A percentile compares a stretch with the other conserved stretches of the same genome.
Evolutionary conservation across 1,140 invertebrate species (phyloP).

Genomic region (Drosophila tropicalis): DNA sequence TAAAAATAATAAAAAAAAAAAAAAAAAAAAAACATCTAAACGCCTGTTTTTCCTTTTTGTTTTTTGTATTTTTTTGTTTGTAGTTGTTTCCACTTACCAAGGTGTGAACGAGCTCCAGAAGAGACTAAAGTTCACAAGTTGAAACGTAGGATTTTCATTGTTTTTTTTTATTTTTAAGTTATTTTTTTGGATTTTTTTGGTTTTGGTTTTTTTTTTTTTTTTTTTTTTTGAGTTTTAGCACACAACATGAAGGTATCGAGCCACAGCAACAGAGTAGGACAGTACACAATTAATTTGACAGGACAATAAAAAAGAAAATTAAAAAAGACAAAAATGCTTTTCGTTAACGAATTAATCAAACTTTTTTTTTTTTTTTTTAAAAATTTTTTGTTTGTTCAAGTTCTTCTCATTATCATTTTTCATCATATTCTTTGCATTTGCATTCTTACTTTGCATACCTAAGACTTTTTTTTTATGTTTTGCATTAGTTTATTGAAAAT

Average conservation of each 20-base stretch:
- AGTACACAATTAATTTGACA: slow-evolving; percentile 86
- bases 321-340: slow-evolving; percentile 80
- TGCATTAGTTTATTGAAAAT: slow-evolving; percentile 3
- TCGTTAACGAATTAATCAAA: slow-evolving; percentile 79
- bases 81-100: slow-evolving; percentile 89
- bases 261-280: slow-evolving; percentile 86
- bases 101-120: slow-evolving; percentile 98
- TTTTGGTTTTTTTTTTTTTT: slow-evolving; percentile 57
- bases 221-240: slow-evolving; percentile 74
- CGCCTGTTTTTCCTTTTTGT: slow-evolving; percentile 59
- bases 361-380: slow-evolving; percentile 48
- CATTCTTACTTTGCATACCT: slow-evolving; percentile 44
- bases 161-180: slow-evolving; percentile 37
- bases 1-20: slow-evolving; percentile 11
- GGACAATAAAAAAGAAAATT: slow-evolving; percentile 82
- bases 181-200: slow-evolving; percentile 44
- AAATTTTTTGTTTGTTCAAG: slow-evolving; percentile 27
- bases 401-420: slow-evolving; percentile 1
- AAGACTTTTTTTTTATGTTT: slow-evolving; percentile 49
- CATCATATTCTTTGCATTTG: not conserved
- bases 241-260: slow-evolving; percentile 83
- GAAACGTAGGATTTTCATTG: slow-evolving; percentile 69
- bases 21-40: slow-evolving; percentile 1
- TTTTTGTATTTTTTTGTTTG: slow-evolving; percentile 46
- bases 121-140: slow-evolving; percentile 88